phyloP scores from a whole-genome alignment of 2,888 invertebrate species.

The Apantesis nais region DNA sequence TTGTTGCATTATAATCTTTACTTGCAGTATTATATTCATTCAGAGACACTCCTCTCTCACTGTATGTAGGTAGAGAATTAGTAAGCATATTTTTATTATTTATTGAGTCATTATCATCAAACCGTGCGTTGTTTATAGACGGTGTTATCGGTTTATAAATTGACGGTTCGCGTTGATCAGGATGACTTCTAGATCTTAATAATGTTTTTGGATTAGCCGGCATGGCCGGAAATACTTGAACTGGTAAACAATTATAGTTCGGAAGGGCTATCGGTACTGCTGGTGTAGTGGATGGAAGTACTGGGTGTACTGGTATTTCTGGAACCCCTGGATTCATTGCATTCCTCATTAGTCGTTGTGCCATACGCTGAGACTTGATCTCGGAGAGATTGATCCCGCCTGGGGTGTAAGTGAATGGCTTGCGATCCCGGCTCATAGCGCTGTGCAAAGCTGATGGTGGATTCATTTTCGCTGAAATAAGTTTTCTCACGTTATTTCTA shows the following conservation, averaged over 20 bases:
- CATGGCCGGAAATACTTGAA: slow-evolving; percentile 86
- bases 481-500: slow-evolving; percentile 54
- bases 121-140: slow-evolving; percentile 49
- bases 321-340: slow-evolving; percentile 89
- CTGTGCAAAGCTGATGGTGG: slow-evolving; percentile 95
- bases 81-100: slow-evolving; percentile 55
- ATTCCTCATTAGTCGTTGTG: slow-evolving; percentile 87
- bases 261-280: slow-evolving; percentile 75
- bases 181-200: slow-evolving; percentile 73
- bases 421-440: slow-evolving; percentile 96
- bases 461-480: slow-evolving; percentile 84
- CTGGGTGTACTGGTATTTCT: slow-evolving; percentile 83
- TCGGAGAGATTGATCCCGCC: slow-evolving; percentile 96
- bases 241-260: slow-evolving; percentile 79
- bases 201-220: slow-evolving; percentile 89
- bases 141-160: slow-evolving; percentile 47
- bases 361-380: slow-evolving; percentile 96
- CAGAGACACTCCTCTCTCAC: slow-evolving; percentile 60
- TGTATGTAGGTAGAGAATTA: slow-evolving; percentile 57
- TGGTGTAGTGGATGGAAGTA: slow-evolving; percentile 80
- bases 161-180: slow-evolving; percentile 61
- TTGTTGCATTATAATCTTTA: slow-evolving; percentile 44
- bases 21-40: slow-evolving; percentile 56
- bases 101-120: slow-evolving; percentile 51
- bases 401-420: slow-evolving; percentile 97